Evolutionary conservation across 2,888 invertebrate species (phyloP).

Genomic region (Parascotia fuliginaria): DNA sequence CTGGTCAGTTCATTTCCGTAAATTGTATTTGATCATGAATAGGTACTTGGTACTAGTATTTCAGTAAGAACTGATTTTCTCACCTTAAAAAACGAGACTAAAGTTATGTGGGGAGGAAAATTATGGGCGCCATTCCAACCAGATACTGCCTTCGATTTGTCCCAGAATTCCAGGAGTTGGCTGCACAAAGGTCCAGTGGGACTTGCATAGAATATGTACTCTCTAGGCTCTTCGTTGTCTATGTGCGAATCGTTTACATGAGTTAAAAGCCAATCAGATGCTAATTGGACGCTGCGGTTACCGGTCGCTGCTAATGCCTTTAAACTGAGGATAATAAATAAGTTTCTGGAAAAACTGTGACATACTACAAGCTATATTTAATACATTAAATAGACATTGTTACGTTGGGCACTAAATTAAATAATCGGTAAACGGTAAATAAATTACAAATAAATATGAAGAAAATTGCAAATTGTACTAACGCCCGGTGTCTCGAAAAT

Average conservation of each 20-base stretch:
- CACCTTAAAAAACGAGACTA: slow-evolving; percentile 95
- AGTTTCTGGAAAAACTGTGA: background rate
- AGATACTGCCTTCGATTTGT: slow-evolving; percentile 89
- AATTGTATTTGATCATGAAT: too few species aligned
- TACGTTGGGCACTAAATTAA: too few species aligned
- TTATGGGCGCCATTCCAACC: slow-evolving; percentile 97
- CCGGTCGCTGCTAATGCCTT: slow-evolving; percentile 96
- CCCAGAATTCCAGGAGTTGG: slow-evolving; percentile 91
- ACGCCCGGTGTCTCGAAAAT: slow-evolving; percentile 95
- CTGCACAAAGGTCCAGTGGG: slow-evolving; percentile 91
- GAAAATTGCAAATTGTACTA: too few species aligned
- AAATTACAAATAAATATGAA: background rate
- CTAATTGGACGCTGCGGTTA: slow-evolving; percentile 93
- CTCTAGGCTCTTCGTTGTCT: slow-evolving; percentile 91
- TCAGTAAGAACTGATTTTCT: too few species aligned
- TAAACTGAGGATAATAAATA: slow-evolving; percentile 84
- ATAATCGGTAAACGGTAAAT: background rate
- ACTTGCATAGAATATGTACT: slow-evolving; percentile 95
- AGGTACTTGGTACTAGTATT: too few species aligned
- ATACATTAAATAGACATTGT: too few species aligned
- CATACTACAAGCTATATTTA: background rate
- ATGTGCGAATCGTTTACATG: slow-evolving; percentile 94
- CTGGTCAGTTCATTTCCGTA: too few species aligned
- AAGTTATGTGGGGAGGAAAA: slow-evolving; percentile 95
- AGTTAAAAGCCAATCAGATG: slow-evolving; percentile 95